Evolutionary conservation across 2,888 invertebrate species (phyloP).

Genomic region (Drosophila anceps): DNA sequence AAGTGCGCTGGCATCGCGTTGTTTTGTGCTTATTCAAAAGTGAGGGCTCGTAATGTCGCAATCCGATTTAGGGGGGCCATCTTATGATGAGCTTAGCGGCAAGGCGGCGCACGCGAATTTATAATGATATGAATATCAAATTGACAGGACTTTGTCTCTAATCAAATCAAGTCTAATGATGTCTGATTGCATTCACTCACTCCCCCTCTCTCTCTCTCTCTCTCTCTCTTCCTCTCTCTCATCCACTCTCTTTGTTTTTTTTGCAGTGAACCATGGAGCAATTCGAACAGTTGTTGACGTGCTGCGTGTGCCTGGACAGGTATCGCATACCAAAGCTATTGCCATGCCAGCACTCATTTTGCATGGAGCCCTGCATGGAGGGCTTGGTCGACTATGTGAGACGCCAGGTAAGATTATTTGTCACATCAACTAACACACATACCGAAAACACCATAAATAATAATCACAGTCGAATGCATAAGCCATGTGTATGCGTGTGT

Average conservation of each 20-base stretch:
- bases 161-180: slow-evolving; percentile 78
- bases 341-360: slow-evolving; percentile 99
- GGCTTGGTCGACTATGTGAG: slow-evolving; percentile 97
- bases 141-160: slow-evolving; percentile 74
- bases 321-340: slow-evolving; percentile 98
- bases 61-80: slow-evolving; percentile 69
- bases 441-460: slow-evolving; percentile 41
- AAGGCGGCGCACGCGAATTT: slow-evolving; percentile 63
- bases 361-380: slow-evolving; percentile 99
- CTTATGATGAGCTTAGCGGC: slow-evolving; percentile 73
- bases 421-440: slow-evolving; percentile 12
- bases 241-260: too few species aligned
- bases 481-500: slow-evolving; percentile 31
- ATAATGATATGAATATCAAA: slow-evolving; percentile 82
- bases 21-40: slow-evolving; percentile 64
- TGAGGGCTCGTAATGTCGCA: slow-evolving; percentile 55
- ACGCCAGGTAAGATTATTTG: slow-evolving; percentile 89
- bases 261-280: slow-evolving; percentile 91
- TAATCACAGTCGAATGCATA: slow-evolving; percentile 60
- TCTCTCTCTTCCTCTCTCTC: slow-evolving; percentile 35
- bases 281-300: slow-evolving; percentile 98
- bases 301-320: slow-evolving; percentile 99
- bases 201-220: neutral
- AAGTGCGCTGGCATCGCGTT: neutral
- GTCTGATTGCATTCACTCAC: slow-evolving; percentile 42